Evolutionary conservation across 2,797 vertebrate species (phyloP).

Genomic region (Trachurus trachurus): DNA sequence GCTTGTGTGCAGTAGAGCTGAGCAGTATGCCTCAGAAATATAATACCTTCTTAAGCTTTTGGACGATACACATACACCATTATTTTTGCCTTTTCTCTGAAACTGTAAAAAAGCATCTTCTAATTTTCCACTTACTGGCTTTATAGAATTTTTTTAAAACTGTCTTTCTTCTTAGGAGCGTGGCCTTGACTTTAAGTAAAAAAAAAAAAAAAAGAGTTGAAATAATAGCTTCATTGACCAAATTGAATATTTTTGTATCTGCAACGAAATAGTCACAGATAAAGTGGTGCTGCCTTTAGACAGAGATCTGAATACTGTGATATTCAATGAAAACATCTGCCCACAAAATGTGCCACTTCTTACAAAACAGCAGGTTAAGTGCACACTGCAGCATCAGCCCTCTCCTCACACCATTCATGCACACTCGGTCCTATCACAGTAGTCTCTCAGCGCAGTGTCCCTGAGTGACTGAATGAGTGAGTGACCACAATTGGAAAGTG

Average conservation of each 20-base stretch:
- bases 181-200: not conserved
- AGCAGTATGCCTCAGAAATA: constrained; percentile 6
- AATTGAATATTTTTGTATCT: not conserved
- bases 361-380: not conserved
- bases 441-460: constrained; percentile 22
- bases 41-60: constrained; percentile 2
- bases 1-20: not conserved
- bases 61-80: constrained; percentile 26
- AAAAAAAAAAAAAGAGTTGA: not conserved
- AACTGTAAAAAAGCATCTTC: constrained; percentile 6
- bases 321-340: constrained; percentile 6
- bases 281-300: not conserved
- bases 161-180: not conserved
- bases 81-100: constrained; percentile 8
- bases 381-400: constrained; percentile 2
- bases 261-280: not conserved
- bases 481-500: constrained; percentile 50
- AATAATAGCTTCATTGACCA: not conserved
- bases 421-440: constrained; percentile 9
- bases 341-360: not conserved
- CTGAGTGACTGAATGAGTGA: constrained; percentile 33
- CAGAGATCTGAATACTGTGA: not conserved
- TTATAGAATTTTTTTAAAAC: not conserved
- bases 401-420: constrained; percentile 8
- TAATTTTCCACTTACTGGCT: not conserved